Evolutionary conservation across 92 coral and sea anemone species (phyloP).

Genomic region (Bergia puertoricense): DNA sequence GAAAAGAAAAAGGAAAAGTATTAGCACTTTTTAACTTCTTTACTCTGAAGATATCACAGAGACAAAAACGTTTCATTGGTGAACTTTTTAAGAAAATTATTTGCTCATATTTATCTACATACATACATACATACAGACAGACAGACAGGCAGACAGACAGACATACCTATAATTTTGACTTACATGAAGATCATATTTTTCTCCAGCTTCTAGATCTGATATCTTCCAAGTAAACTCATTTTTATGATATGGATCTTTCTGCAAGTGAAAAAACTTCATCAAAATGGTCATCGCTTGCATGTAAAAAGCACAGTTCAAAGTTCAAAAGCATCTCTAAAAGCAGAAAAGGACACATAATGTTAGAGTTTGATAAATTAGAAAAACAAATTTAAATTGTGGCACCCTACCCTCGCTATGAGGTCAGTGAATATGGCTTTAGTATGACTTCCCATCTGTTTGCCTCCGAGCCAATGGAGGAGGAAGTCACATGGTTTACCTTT

Average conservation of each 20-base stretch:
- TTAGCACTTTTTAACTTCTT: too few relatives aligned
- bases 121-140: not conserved
- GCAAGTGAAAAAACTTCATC: not conserved
- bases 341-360: too few relatives aligned
- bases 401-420: not conserved
- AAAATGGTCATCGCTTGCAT: not conserved
- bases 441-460: not conserved
- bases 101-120: too few relatives aligned
- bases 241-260: conserved; percentile 11
- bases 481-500: conserved; percentile 1
- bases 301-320: not conserved
- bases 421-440: not conserved
- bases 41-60: too few relatives aligned
- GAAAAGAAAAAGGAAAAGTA: not conserved
- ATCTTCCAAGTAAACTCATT: not conserved
- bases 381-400: not conserved
- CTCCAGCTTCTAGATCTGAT: not conserved
- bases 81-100: too few relatives aligned
- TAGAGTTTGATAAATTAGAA: too few relatives aligned
- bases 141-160: not conserved
- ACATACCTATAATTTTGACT: not conserved
- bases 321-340: not conserved
- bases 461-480: not conserved
- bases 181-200: not conserved
- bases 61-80: too few relatives aligned